Percentiles rank a stretch among this genome's conserved stretches.
phyloP scores from a whole-genome alignment of 2,888 invertebrate genomes.

The Melanchra persicariae region DNA sequence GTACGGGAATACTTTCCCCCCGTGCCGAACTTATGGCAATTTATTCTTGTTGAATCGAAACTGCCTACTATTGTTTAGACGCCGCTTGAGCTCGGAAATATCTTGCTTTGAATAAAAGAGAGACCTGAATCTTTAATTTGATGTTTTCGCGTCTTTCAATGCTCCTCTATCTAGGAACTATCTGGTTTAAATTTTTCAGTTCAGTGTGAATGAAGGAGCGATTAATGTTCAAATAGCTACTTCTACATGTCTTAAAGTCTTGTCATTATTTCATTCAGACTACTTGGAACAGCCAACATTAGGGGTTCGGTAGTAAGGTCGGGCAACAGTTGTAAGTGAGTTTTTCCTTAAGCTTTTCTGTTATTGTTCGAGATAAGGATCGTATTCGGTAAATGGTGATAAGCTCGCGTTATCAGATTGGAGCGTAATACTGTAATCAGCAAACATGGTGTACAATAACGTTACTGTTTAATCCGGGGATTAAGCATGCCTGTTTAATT shows the following conservation, averaged over 20 bases:
- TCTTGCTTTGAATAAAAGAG: constrained; percentile 62
- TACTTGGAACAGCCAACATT: constrained; percentile 21
- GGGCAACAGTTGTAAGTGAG: constrained; percentile 24
- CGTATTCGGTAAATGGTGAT: constrained; percentile 56
- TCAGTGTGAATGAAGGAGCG: neutral
- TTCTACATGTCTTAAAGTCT: neutral
- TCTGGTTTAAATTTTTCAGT: constrained; percentile 19
- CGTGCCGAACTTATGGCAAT: constrained; percentile 74
- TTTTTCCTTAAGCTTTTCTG: constrained; percentile 44
- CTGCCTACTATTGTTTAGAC: constrained; percentile 66
- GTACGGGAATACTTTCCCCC: constrained; percentile 77
- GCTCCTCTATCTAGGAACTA: constrained; percentile 22
- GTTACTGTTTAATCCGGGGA: constrained; percentile 24
- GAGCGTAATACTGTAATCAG: constrained; percentile 50
- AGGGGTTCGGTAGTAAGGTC: constrained; percentile 21
- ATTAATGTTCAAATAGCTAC: constrained; percentile 10
- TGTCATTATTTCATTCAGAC: constrained; percentile 9
- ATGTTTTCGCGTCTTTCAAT: constrained; percentile 51
- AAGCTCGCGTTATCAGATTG: constrained; percentile 47
- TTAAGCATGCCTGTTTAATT: constrained; percentile 16
- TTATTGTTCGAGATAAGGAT: constrained; percentile 53
- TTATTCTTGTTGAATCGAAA: constrained; percentile 76
- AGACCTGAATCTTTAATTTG: constrained; percentile 55
- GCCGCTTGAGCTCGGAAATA: constrained; percentile 54
- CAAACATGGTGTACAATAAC: constrained; percentile 45